Conservation (phyloP, 2,113 vertebrate genomes). For the Sinocyclocheilus maitianheensis region DNA sequence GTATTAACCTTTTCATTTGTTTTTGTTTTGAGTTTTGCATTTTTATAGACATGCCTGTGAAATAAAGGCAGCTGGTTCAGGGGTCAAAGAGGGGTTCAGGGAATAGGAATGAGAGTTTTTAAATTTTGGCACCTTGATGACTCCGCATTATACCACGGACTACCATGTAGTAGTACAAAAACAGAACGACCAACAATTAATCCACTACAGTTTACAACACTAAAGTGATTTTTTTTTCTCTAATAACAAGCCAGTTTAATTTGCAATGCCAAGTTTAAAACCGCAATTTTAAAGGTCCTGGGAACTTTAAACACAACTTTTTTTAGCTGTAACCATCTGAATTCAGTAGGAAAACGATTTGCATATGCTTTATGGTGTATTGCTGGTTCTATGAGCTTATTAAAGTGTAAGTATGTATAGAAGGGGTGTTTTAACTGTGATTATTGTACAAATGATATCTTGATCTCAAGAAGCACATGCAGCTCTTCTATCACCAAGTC, state of each 20-base stretch:
- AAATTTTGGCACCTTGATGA: background rate
- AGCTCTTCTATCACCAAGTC: constrained; percentile 89
- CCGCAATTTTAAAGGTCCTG: constrained; percentile 87
- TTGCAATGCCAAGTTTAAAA: constrained; percentile 88
- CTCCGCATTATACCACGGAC: constrained; percentile 35
- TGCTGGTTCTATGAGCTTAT: constrained; percentile 95
- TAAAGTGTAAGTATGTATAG: constrained; percentile 99
- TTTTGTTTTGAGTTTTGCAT: constrained; percentile 61
- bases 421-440: constrained; percentile 99
- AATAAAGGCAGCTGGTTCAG: constrained; percentile 78
- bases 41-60: constrained; percentile 86
- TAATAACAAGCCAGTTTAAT: constrained; percentile 70
- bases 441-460: constrained; percentile 98
- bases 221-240: constrained; percentile 73
- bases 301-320: constrained; percentile 84
- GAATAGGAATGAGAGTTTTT: too few species aligned
- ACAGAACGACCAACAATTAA: constrained; percentile 75
- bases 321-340: constrained; percentile 86
- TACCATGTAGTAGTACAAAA: constrained; percentile 73
- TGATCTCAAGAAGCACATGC: constrained; percentile 97
- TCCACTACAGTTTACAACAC: constrained; percentile 88
- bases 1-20: constrained; percentile 79
- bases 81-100: too few species aligned
- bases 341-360: constrained; percentile 92
- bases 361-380: constrained; percentile 98